Conservation (phyloP, 1,140 invertebrate species). For the Araneus ventricosus region DNA sequence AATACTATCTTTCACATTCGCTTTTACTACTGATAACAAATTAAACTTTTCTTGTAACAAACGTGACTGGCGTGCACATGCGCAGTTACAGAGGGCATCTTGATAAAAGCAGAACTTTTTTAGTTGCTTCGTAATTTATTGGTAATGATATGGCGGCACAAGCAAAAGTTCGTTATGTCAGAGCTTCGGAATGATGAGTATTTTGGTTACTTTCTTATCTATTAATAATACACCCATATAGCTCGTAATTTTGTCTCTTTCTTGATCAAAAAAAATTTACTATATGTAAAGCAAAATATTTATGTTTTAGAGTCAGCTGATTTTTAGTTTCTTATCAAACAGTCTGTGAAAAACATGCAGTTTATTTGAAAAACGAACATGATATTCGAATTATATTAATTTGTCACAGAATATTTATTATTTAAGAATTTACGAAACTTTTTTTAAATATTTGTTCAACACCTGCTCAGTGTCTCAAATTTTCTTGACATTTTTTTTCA, state of each 20-base stretch:
- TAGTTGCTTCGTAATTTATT: background rate
- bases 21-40: constrained; percentile 12
- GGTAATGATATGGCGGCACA: background rate
- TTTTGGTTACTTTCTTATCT: background rate
- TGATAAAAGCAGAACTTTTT: background rate
- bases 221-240: background rate
- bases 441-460: no score
- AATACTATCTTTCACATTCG: background rate
- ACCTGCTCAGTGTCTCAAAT: no score
- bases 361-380: no score
- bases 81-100: background rate
- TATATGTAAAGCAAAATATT: no score
- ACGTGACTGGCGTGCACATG: background rate
- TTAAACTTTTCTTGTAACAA: background rate
- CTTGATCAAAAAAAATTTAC: no score
- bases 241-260: background rate
- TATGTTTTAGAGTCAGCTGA: no score
- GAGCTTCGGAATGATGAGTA: background rate
- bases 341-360: no score
- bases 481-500: no score
- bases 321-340: no score
- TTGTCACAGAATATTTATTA: no score
- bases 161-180: background rate
- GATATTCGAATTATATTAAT: no score
- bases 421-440: no score